A percentile compares a stretch with the other conserved stretches of the same genome.
These are phyloP conservation scores for Andricus grossulariae DNA, from an alignment of 1,140 invertebrate species.

Conservation along the genomic window DNA sequence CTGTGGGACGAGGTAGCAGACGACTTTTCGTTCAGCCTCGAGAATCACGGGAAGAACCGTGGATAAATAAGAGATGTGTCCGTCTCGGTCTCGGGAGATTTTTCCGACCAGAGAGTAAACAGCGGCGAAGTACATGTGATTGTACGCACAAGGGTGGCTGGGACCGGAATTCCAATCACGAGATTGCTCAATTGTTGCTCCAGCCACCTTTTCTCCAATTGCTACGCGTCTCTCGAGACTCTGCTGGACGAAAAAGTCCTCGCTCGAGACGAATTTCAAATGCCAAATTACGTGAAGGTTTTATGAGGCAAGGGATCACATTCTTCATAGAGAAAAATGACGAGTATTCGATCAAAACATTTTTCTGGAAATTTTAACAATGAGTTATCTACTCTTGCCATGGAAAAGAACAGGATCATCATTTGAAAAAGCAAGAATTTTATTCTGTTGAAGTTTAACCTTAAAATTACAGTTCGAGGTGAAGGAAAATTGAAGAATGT, in stretches of 20 bases:
- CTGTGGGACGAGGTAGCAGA: slow-evolving; percentile 33
- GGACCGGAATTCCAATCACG: slow-evolving; percentile 63
- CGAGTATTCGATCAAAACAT: background rate
- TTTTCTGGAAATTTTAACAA: background rate
- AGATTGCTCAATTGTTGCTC: slow-evolving; percentile 71
- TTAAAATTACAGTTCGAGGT: no score
- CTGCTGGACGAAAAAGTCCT: slow-evolving; percentile 31
- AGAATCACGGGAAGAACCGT: slow-evolving; percentile 51
- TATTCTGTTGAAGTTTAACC: slow-evolving; percentile 35
- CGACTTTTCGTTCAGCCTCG: slow-evolving; percentile 1
- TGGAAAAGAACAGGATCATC: slow-evolving; percentile 42
- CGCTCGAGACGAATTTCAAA: slow-evolving; percentile 26
- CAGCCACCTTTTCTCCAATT: slow-evolving; percentile 47
- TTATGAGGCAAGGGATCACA: background rate
- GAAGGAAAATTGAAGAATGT: no score
- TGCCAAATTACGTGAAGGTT: slow-evolving; percentile 22
- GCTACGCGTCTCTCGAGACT: slow-evolving; percentile 48
- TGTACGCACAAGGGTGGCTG: slow-evolving; percentile 55
- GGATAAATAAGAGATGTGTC: slow-evolving; percentile 59
- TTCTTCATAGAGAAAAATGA: background rate
- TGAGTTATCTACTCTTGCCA: slow-evolving; percentile 5
- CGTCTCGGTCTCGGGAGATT: slow-evolving; percentile 54
- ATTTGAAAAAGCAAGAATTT: slow-evolving; percentile 54
- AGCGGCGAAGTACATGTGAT: slow-evolving; percentile 53
- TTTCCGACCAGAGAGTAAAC: slow-evolving; percentile 49